phyloP scores from a whole-genome alignment of 2,797 vertebrate species.

The Microctenopoma stevenorrisi region DNA sequence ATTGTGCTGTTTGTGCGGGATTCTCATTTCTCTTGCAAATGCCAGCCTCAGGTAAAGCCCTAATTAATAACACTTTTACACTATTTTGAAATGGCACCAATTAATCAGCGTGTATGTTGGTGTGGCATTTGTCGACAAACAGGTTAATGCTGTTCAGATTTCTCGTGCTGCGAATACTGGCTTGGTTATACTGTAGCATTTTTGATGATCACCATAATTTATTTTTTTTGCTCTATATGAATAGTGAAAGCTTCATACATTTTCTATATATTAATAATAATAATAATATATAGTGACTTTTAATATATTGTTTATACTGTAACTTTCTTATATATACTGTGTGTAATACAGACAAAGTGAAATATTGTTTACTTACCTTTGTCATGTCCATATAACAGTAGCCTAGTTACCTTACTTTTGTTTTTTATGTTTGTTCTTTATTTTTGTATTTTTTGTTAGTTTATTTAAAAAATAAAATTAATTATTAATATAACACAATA shows the following conservation, averaged over 20 bases:
- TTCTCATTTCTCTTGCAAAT: conserved; percentile 46
- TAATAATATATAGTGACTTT: not conserved
- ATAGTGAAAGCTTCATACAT: not conserved
- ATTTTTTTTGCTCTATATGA: not conserved
- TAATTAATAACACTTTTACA: conserved; percentile 2
- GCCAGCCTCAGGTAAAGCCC: conserved; percentile 72
- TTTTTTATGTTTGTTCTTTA: no score
- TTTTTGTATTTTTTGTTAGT: no score
- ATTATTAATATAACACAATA: no score
- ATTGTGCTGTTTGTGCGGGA: conserved; percentile 45
- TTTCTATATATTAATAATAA: not conserved
- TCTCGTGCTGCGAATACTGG: not conserved
- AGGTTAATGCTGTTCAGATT: not conserved
- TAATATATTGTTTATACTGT: not conserved
- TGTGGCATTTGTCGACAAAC: not conserved
- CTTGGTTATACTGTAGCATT: not conserved
- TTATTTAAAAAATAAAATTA: no score
- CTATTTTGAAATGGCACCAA: not conserved
- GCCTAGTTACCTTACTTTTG: no score
- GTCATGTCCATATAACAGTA: not conserved
- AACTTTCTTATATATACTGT: not conserved
- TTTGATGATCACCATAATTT: not conserved
- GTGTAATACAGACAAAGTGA: conserved; percentile 1
- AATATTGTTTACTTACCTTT: not conserved
- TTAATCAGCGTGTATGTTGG: not conserved